Base-by-base conservation (phyloP, 2,888 invertebrate species). In the Acronicta alni region DNA sequence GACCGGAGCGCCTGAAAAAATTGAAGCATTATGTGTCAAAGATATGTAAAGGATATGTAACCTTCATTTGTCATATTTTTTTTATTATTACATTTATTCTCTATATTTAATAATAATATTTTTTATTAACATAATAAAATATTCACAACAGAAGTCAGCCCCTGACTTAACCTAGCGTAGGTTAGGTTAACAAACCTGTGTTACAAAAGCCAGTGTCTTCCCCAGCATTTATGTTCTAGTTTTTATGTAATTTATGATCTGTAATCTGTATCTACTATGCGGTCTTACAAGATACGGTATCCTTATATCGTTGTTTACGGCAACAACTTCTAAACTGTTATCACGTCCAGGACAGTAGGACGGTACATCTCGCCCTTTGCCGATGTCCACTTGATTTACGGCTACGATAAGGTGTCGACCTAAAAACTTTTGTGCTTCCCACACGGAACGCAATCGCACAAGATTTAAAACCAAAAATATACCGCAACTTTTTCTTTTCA, bases 361-460 rank as follows among this genome's bases (percentile, higher is more conserved):
- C 57, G 56, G 85, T 85, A 87, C 88, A 86, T 89, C 86, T 85
- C 80, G 78, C 77, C 85, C 81, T 83, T 85, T 80, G 75, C 84
- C 88, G 83, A 86, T 89, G 90, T 90, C 90, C 91, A 86, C 88
- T 88, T 91, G 91, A 91, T 91, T 91, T 91, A 91, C 89, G 82
- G 78, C 86, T 82, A 86, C 85, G 91, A 91, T 90, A 91, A 90
- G 89, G 89, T 88, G 86, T 81, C 88, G 86, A 85, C 90, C 89
- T 87, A 88, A 89, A 91, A 91, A 91, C 84, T 89, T 90, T 87
- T 83, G 81, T 84, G 83, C 84, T 81, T 76, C 82, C 51, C 44
- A 57, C 80, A 79, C 69, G 79, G 75, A 82, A 84, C 83, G 81
- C 82, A 83, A 87, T 87, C 85, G 80, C 51, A 73, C 67, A 87